phyloP scores from a whole-genome alignment of 30 jellyfish, hydroid and myxozoan genomes.

The Chrysaora quinquecirrha region DNA sequence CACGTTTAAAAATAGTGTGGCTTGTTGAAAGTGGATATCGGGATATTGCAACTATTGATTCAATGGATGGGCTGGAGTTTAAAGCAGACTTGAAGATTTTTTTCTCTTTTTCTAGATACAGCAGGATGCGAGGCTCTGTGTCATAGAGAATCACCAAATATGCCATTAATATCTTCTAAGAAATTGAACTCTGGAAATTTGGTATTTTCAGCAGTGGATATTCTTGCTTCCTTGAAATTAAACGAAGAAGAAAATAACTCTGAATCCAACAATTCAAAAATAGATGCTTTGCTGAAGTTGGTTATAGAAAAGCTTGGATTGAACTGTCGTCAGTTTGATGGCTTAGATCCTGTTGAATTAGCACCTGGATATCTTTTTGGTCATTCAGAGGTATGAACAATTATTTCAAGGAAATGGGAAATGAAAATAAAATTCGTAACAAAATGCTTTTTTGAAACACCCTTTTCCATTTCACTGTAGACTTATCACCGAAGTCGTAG shows the following conservation, averaged over 20 bases:
- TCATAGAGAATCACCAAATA: too few relatives aligned
- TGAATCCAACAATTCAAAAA: not conserved
- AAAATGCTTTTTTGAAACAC: too few relatives aligned
- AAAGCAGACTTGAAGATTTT: not conserved
- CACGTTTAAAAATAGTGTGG: too few relatives aligned
- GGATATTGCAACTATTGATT: too few relatives aligned
- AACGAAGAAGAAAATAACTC: not conserved
- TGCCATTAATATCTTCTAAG: not conserved
- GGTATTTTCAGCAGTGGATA: not conserved
- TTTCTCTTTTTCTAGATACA: not conserved
- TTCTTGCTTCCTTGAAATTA: not conserved
- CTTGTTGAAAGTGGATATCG: too few relatives aligned
- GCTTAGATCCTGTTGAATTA: not conserved
- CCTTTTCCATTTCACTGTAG: too few relatives aligned
- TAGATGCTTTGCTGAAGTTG: not conserved
- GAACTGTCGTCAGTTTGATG: not conserved
- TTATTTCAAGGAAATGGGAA: too few relatives aligned
- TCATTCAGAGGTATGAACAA: not conserved
- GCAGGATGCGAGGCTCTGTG: not conserved
- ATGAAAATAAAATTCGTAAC: too few relatives aligned
- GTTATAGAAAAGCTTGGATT: not conserved
- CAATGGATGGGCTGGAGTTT: too few relatives aligned
- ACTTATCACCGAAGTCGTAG: too few relatives aligned
- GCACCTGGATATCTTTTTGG: constrained; percentile 6
- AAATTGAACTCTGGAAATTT: not conserved